These are phyloP conservation scores for Pogonophryne albipinna DNA, from an alignment of 2,797 vertebrate genomes.

Conservation along the genomic window DNA sequence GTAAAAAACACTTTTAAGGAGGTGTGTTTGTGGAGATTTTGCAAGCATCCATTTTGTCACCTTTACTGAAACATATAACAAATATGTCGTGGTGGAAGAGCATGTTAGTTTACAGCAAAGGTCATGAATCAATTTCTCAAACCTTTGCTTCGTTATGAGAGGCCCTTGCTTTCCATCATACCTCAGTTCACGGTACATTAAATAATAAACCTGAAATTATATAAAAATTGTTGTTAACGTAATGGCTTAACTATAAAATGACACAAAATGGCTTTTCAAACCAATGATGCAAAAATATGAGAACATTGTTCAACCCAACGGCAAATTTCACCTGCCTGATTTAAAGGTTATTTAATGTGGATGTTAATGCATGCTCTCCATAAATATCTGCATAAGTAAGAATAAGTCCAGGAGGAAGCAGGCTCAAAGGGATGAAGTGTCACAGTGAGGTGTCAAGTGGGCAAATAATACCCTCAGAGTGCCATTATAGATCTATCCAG, in stretches of 20 bases:
- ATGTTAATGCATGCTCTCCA: conserved; percentile 25
- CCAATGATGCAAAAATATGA: conserved; percentile 17
- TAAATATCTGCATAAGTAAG: conserved; percentile 54
- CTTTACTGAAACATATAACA: conserved; percentile 7
- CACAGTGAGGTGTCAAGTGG: conserved; percentile 64
- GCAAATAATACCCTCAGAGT: conserved; percentile 66
- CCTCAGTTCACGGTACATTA: conserved; percentile 25
- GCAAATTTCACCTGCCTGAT: conserved; percentile 33
- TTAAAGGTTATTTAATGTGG: conserved; percentile 29
- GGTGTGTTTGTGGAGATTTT: not conserved
- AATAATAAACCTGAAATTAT: conserved; percentile 29
- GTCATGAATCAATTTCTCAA: not conserved
- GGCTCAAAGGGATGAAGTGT: conserved; percentile 40
- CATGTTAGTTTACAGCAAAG: conserved; percentile 12
- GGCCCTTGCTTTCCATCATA: not conserved
- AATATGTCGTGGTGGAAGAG: conserved; percentile 5
- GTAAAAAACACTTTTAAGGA: not conserved
- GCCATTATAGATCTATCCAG: conserved; percentile 71
- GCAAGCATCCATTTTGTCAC: not conserved
- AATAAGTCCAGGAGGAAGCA: conserved; percentile 37
- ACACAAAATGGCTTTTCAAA: conserved; percentile 31
- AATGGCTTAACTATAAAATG: conserved; percentile 38
- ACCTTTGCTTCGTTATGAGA: not conserved
- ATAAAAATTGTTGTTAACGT: conserved; percentile 27
- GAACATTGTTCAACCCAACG: conserved; percentile 7